These are phyloP conservation scores for Bembecia ichneumoniformis DNA, from an alignment of 2,888 invertebrate species.

Conservation along the genomic window DNA sequence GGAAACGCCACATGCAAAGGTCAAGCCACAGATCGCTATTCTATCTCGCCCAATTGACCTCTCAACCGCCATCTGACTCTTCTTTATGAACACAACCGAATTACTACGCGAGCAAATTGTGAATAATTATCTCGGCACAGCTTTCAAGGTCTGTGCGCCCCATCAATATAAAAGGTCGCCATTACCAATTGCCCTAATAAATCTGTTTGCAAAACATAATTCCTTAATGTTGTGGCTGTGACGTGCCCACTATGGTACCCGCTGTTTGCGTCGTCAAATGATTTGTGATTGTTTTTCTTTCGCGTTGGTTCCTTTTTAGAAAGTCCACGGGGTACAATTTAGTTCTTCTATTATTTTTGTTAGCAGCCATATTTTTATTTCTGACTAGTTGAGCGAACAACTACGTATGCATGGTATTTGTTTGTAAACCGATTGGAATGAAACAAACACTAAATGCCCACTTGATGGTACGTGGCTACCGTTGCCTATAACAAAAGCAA, in stretches of 20 bases:
- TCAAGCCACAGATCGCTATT: too few relatives aligned
- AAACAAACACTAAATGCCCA: too few relatives aligned
- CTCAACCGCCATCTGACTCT: conserved; percentile 24
- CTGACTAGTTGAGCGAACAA: too few relatives aligned
- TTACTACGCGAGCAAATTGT: conserved; percentile 25
- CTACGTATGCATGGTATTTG: too few relatives aligned
- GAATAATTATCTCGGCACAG: conserved; percentile 15
- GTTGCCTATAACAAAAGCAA: too few relatives aligned
- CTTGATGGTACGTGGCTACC: too few relatives aligned
- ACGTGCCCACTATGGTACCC: not conserved
- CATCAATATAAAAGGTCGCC: not conserved
- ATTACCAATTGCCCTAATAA: conserved; percentile 17
- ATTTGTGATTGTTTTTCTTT: not conserved
- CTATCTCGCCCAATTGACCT: conserved; percentile 19
- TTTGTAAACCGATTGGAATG: too few relatives aligned
- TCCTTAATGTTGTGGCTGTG: conserved; percentile 4
- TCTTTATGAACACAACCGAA: conserved; percentile 29
- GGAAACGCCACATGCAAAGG: too few relatives aligned
- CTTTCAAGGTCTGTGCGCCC: conserved; percentile 25
- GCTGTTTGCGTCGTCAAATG: not conserved
- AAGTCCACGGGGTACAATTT: too few relatives aligned
- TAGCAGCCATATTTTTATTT: too few relatives aligned
- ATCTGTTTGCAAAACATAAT: conserved; percentile 15
- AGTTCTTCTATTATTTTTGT: too few relatives aligned
- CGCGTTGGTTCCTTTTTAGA: too few relatives aligned